phyloP scores from a whole-genome alignment of 2,888 invertebrate species.

The Tubulanus polymorphus region DNA sequence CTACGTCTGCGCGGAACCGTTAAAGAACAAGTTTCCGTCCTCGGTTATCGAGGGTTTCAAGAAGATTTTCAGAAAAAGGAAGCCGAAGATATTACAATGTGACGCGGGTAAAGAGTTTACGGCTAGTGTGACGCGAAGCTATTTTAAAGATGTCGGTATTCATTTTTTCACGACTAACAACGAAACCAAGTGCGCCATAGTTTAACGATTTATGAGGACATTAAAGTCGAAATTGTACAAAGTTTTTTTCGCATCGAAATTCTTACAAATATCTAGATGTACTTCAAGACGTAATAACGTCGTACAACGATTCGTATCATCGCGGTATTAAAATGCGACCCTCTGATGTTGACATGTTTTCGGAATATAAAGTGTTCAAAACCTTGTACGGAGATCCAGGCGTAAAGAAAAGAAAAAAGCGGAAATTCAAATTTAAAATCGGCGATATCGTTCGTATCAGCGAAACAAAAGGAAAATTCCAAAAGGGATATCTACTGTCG shows the following conservation, averaged over 20 bases:
- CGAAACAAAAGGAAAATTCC: constrained; percentile 17
- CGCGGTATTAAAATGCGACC: constrained; percentile 16
- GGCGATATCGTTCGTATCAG: constrained; percentile 18
- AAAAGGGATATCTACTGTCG: constrained; percentile 18
- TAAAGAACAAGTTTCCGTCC: constrained; percentile 26
- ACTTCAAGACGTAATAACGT: constrained; percentile 12
- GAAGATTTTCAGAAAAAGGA: constrained; percentile 15
- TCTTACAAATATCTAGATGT: constrained; percentile 13
- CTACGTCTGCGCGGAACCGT: constrained; percentile 25
- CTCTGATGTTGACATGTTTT: constrained; percentile 12
- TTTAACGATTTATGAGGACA: constrained; percentile 33
- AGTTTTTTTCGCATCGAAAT: constrained; percentile 13
- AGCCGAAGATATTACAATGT: constrained; percentile 21
- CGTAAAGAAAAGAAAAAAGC: neutral
- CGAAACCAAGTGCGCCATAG: constrained; percentile 35
- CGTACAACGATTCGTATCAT: constrained; percentile 20
- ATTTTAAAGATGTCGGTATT: constrained; percentile 18
- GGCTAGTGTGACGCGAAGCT: constrained; percentile 17
- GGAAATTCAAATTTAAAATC: constrained; percentile 6
- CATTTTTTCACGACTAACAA: constrained; percentile 29
- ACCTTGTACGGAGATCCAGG: constrained; percentile 6
- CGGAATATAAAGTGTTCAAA: constrained; percentile 11
- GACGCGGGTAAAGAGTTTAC: constrained; percentile 27
- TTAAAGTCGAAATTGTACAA: constrained; percentile 21
- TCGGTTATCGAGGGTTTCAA: constrained; percentile 18